A percentile compares a stretch with the other conserved stretches of the same genome.
Evolutionary conservation across 2,113 vertebrate species (phyloP).

Genomic region (Lagopus muta): DNA sequence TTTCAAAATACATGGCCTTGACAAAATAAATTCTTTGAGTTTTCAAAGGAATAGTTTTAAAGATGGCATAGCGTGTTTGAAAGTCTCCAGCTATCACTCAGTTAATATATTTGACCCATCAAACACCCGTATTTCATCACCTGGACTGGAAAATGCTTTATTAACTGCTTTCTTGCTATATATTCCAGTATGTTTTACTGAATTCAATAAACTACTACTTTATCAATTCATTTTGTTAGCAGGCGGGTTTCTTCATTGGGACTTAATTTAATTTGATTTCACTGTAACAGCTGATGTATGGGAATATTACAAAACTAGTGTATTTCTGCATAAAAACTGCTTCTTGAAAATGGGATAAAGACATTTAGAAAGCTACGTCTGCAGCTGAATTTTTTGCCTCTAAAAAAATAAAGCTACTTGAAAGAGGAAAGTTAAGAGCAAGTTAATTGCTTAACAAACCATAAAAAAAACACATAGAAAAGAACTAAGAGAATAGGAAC

Average conservation of each 20-base stretch:
- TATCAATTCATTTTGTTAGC: conserved; percentile 35
- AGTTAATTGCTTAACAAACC: conserved; percentile 68
- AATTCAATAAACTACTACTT: conserved; percentile 19
- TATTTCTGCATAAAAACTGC: conserved; percentile 28
- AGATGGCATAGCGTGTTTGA: not conserved
- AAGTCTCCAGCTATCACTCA: not conserved
- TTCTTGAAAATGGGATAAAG: conserved; percentile 35
- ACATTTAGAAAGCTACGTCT: not conserved
- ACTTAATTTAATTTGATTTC: conserved; percentile 60
- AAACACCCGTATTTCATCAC: conserved; percentile 22
- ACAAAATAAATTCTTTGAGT: not conserved
- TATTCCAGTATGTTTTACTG: not conserved
- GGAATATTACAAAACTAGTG: conserved; percentile 25
- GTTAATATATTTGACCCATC: conserved; percentile 33
- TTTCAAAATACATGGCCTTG: not conserved
- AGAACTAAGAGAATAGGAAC: conserved; percentile 10
- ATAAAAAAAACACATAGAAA: conserved; percentile 10
- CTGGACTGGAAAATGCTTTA: conserved; percentile 14
- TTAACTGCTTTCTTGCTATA: not conserved
- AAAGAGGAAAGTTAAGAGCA: conserved; percentile 61
- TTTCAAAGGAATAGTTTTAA: not conserved
- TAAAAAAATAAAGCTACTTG: conserved; percentile 50
- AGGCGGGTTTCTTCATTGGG: conserved; percentile 9
- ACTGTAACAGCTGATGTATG: conserved; percentile 8
- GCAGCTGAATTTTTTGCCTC: not conserved